Evolutionary conservation across 2,113 vertebrate species (phyloP).

Genomic region (Oxyruncus cristatus): DNA sequence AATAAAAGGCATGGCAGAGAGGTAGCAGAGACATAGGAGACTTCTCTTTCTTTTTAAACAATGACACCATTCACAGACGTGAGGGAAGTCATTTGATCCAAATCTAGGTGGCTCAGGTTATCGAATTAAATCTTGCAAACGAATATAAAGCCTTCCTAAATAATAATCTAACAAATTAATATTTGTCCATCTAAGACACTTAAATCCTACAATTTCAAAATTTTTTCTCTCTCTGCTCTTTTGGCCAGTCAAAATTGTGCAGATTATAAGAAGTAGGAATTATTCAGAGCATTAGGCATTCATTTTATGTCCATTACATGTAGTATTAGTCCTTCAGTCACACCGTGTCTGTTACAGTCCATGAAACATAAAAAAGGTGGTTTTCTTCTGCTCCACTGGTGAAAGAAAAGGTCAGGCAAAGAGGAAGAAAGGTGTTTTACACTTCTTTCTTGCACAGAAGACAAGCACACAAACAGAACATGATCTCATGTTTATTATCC

Average conservation of each 20-base stretch:
- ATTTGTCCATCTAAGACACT: neutral
- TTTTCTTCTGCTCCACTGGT: neutral
- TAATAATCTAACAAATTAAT: neutral
- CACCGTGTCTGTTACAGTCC: neutral
- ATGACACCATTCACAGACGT: neutral
- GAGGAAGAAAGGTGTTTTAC: neutral
- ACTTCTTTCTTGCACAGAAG: neutral
- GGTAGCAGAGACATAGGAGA: neutral
- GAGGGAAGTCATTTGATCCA: neutral
- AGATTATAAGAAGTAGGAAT: neutral
- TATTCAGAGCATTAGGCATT: neutral
- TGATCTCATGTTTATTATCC: neutral
- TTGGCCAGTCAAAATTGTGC: neutral
- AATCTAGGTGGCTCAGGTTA: neutral
- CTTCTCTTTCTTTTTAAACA: neutral
- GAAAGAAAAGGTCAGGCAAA: neutral
- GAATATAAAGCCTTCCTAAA: neutral
- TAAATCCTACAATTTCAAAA: neutral
- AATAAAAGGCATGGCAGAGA: neutral
- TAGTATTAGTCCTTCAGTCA: neutral
- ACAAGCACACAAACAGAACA: neutral
- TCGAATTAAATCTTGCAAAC: neutral
- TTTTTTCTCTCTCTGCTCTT: neutral
- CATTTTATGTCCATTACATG: neutral
- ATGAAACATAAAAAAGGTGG: neutral